Evolutionary conservation across 2,888 invertebrate genomes (phyloP), one percentile per base, ranked within the genome.

Genomic region (Polyommatus iphigenia): DNA sequence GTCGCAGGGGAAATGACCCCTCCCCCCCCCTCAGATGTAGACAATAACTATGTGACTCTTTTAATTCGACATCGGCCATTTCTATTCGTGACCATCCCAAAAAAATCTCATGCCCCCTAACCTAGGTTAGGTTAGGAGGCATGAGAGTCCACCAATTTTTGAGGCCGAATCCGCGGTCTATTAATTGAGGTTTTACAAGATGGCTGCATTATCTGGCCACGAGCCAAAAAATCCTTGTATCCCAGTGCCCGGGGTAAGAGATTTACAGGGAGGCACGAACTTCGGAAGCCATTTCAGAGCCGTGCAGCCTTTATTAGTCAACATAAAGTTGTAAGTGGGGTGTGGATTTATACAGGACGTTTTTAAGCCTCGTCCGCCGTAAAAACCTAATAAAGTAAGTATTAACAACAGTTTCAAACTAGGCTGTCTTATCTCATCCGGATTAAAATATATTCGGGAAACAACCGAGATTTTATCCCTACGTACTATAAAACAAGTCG

Each of bases 341-440:
- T 62, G 54, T 13, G 54, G 15, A 71, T 79, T 77, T 77, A 77
- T 50, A 79, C 41, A 24, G 20, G 6, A 20, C 75, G 46, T 24
- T 75, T 75, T 75, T 75, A 75, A 75, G 75, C 75, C 73, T 15
- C 24, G 73, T 36, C 46, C 73, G 50, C 73, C 46, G 50, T 50
- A 75, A 50, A 75, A 75, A 75, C 18, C 24, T 24, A 50, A 50
- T 75, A 50, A 46, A 73, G 13, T 6, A 46, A 67, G 67, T 67
- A 29, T 67, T 67, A 29, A 67, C 67, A 67, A 29, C 67, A 67
- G 29, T 67, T 67, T 32, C 29, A 32, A 67, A 67, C 67, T 29
- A 6, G 29, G 7, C 67, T 29, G 67, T 29, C 67, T 24, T 67
- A 67, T 67, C 62, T 67, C 62, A 1, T 32, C 67, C 29, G 67